phyloP scores from a whole-genome alignment of 23 tunicate genomes.

The Trididemnum nubilum region DNA sequence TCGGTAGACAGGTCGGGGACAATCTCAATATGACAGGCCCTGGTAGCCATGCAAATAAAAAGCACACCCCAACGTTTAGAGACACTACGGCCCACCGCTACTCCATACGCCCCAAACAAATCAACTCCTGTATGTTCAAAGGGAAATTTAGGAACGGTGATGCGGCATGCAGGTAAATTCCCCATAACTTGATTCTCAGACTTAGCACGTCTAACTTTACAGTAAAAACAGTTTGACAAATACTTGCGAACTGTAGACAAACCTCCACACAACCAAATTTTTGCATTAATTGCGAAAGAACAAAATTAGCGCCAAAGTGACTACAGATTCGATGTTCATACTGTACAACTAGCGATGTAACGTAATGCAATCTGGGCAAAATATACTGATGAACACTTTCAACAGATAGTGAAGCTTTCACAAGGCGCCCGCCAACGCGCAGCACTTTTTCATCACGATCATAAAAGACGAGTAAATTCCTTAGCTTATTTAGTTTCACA shows the following conservation, averaged over 20 bases:
- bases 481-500: background rate
- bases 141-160: slow-evolving; percentile 11
- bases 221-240: background rate
- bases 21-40: slow-evolving; percentile 23
- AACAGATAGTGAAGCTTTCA: slow-evolving; percentile 1
- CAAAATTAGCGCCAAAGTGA: slow-evolving; percentile 25
- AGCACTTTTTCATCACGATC: background rate
- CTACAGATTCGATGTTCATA: background rate
- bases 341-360: background rate
- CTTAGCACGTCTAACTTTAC: slow-evolving; percentile 19
- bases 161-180: slow-evolving; percentile 8
- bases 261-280: background rate
- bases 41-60: slow-evolving; percentile 17
- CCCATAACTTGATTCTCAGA: slow-evolving; percentile 11
- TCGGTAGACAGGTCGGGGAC: slow-evolving; percentile 10
- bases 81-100: background rate
- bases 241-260: slow-evolving; percentile 4
- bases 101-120: background rate
- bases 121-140: slow-evolving; percentile 11
- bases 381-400: slow-evolving; percentile 9
- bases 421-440: slow-evolving; percentile 9
- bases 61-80: slow-evolving; percentile 22
- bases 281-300: slow-evolving; percentile 3
- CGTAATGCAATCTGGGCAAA: background rate
- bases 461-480: background rate